These are phyloP conservation scores for Xanthostigma xanthostigma DNA, from an alignment of 2,888 invertebrate genomes.

Conservation along the genomic window DNA sequence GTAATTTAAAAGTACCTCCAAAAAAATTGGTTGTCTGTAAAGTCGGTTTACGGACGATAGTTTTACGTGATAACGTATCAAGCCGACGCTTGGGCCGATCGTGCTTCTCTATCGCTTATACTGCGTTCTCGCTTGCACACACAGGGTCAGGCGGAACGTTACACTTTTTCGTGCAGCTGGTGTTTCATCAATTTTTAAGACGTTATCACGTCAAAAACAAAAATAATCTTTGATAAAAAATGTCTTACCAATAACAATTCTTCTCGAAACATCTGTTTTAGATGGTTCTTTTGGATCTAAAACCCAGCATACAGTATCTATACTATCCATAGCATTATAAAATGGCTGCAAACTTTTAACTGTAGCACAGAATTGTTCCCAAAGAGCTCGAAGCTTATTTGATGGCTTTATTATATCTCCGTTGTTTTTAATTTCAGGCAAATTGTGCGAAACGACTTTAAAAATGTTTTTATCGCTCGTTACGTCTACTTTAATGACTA, in stretches of 20 bases:
- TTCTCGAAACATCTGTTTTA: slow-evolving; percentile 23
- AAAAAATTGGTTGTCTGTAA: too few species aligned
- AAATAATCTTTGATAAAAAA: too few species aligned
- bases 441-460: slow-evolving; percentile 16
- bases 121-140: too few species aligned
- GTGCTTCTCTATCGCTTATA: too few species aligned
- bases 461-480: slow-evolving; percentile 16
- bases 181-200: too few species aligned
- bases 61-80: too few species aligned
- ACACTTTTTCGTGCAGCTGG: too few species aligned
- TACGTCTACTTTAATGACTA: slow-evolving; percentile 17
- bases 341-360: slow-evolving; percentile 23
- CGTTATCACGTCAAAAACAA: too few species aligned
- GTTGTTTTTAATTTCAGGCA: slow-evolving; percentile 17
- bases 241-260: slow-evolving; percentile 25
- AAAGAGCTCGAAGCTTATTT: slow-evolving; percentile 19
- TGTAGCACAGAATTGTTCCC: slow-evolving; percentile 18
- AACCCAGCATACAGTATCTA: slow-evolving; percentile 26
- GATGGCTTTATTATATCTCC: slow-evolving; percentile 10
- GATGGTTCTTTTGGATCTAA: slow-evolving; percentile 27
- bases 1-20: too few species aligned
- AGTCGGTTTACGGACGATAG: too few species aligned
- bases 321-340: slow-evolving; percentile 27
- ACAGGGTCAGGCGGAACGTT: too few species aligned
- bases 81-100: too few species aligned